phyloP scores from a whole-genome alignment of 2,888 invertebrate species.

The Agrochola circellaris region DNA sequence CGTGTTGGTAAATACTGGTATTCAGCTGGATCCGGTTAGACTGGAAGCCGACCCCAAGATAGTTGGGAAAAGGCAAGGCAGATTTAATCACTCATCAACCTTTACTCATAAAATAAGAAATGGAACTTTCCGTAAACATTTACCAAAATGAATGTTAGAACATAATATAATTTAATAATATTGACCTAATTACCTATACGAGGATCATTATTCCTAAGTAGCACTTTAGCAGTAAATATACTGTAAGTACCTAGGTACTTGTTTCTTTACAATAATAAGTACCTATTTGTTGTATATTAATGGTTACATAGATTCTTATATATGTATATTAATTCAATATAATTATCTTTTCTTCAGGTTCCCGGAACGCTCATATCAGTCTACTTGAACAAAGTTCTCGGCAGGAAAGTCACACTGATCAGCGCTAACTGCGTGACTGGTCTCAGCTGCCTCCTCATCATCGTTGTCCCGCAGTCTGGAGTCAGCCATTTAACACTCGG shows the following conservation, averaged over 20 bases:
- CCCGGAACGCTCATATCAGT: slow-evolving; percentile 92
- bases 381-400: slow-evolving; percentile 92
- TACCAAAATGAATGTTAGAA: background rate
- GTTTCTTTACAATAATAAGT: background rate
- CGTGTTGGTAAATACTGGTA: too few species aligned
- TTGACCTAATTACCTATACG: background rate
- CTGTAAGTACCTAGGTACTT: background rate
- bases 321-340: slow-evolving; percentile 6
- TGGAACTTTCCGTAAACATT: slow-evolving; percentile 16
- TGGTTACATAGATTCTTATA: background rate
- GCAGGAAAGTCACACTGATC: slow-evolving; percentile 93
- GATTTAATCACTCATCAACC: slow-evolving; percentile 38
- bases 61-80: too few species aligned
- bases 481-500: slow-evolving; percentile 92
- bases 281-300: background rate
- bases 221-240: background rate
- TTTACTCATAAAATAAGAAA: slow-evolving; percentile 27
- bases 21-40: too few species aligned
- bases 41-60: too few species aligned
- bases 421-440: slow-evolving; percentile 92
- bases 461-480: slow-evolving; percentile 87
- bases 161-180: background rate
- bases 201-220: background rate
- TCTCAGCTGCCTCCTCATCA: slow-evolving; percentile 92
- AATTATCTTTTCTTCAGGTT: slow-evolving; percentile 76